A percentile compares a stretch with the other conserved stretches of the same genome.
Conservation (phyloP, 1,140 invertebrate species). For the Bicyclus anynana region DNA sequence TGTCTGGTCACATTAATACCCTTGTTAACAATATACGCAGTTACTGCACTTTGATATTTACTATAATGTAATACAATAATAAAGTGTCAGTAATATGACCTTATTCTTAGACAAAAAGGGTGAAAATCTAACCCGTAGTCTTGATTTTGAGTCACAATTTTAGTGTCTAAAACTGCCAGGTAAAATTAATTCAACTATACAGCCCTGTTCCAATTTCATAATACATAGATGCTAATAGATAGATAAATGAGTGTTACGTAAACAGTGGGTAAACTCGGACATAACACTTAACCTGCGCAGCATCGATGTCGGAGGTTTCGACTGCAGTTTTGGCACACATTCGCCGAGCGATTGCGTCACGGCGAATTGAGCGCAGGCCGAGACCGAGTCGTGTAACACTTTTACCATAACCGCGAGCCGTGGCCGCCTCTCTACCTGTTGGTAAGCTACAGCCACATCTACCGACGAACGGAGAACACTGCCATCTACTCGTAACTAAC, state of each 20-base stretch:
- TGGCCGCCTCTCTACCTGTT: constrained; percentile 44
- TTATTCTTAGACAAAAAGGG: too few relatives aligned
- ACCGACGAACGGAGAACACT: neutral
- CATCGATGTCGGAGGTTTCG: constrained; percentile 40
- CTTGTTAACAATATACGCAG: constrained; percentile 30
- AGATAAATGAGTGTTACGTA: constrained; percentile 22
- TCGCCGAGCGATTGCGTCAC: constrained; percentile 60
- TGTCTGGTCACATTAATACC: constrained; percentile 40
- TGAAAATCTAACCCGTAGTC: too few relatives aligned
- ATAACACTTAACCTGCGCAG: constrained; percentile 13
- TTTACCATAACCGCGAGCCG: constrained; percentile 59
- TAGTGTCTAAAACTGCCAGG: too few relatives aligned
- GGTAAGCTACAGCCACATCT: constrained; percentile 16
- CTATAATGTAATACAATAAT: too few relatives aligned
- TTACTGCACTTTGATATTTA: too few relatives aligned
- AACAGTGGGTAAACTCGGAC: constrained; percentile 19
- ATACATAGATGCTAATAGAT: too few relatives aligned
- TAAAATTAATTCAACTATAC: too few relatives aligned
- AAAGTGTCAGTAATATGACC: too few relatives aligned
- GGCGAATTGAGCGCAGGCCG: constrained; percentile 51
- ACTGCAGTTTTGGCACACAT: constrained; percentile 74
- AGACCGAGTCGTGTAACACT: constrained; percentile 57
- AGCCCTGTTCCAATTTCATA: too few relatives aligned
- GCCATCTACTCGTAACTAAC: too few relatives aligned
- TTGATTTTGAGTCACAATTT: too few relatives aligned